A percentile compares a stretch with the other conserved stretches of the same genome.
Conservation (phyloP, 2,888 invertebrate species). For the Fragum sueziense region DNA sequence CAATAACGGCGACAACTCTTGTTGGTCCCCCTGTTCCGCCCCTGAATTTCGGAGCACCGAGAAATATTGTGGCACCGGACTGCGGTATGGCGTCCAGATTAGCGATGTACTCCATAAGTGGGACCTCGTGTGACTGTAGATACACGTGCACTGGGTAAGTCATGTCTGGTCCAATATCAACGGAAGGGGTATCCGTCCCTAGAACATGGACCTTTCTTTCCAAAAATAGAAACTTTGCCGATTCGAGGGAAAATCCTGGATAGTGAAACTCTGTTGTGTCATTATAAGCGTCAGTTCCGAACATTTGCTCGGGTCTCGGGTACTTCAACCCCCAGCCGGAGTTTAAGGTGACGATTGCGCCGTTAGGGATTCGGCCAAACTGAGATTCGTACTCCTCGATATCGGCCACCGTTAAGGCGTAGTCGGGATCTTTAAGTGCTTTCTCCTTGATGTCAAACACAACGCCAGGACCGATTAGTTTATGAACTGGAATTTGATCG, state of each 20-base stretch:
- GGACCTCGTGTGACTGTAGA: conserved; percentile 45
- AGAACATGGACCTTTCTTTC: conserved; percentile 81
- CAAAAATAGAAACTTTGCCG: not conserved
- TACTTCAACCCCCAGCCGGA: not conserved
- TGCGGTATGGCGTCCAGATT: conserved; percentile 47
- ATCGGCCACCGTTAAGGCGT: conserved; percentile 9
- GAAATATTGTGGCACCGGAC: conserved; percentile 49
- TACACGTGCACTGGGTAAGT: conserved; percentile 36
- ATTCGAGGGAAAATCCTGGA: not conserved
- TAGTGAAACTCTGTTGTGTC: conserved; percentile 5
- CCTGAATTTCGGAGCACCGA: conserved; percentile 41
- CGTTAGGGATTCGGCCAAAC: not conserved
- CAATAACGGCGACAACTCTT: conserved; percentile 49
- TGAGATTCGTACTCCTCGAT: conserved; percentile 6
- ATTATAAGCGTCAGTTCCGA: not conserved
- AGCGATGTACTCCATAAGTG: conserved; percentile 51
- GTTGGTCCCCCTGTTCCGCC: conserved; percentile 48
- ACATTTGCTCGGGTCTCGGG: not conserved
- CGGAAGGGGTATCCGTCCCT: conserved; percentile 87
- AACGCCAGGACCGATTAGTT: conserved; percentile 22
- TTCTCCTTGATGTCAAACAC: conserved; percentile 15
- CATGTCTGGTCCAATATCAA: conserved; percentile 84
- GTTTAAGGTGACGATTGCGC: conserved; percentile 2
- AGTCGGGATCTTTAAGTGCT: conserved; percentile 10
- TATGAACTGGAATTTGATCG: conserved; percentile 6